A percentile compares a stretch with the other conserved stretches of the same genome.
These are phyloP conservation scores for Hippopotamus amphibius DNA, from an alignment of 2,113 vertebrate species.

Conservation along the genomic window DNA sequence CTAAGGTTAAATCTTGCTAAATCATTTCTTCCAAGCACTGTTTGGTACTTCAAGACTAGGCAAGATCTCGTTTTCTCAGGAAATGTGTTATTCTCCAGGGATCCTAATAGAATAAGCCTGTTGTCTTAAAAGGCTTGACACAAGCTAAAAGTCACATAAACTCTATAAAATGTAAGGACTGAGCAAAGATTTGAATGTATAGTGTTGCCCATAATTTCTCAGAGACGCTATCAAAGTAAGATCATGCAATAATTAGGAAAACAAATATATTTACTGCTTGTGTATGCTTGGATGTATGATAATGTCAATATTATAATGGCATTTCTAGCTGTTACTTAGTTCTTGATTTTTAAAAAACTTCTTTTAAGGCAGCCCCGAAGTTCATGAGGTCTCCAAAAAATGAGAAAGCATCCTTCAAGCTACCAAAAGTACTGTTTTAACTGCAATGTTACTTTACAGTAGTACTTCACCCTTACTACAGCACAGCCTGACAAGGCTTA, in stretches of 20 bases:
- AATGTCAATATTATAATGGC: neutral
- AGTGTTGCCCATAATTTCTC: neutral
- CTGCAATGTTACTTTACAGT: constrained; percentile 13
- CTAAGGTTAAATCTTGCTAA: constrained; percentile 37
- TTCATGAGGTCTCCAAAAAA: constrained; percentile 5
- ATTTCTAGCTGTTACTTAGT: constrained; percentile 34
- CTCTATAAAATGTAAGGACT: neutral
- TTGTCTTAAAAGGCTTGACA: neutral
- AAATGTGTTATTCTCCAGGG: constrained; percentile 42
- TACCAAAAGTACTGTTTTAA: constrained; percentile 28
- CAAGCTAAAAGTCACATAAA: constrained; percentile 13
- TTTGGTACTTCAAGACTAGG: neutral
- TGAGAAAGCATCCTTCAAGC: neutral
- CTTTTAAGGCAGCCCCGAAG: constrained; percentile 19
- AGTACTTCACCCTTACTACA: constrained; percentile 18
- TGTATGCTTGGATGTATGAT: neutral
- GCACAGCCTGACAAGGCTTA: constrained; percentile 48
- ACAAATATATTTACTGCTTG: neutral
- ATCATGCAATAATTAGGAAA: neutral
- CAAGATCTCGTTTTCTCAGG: constrained; percentile 23
- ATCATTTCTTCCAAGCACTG: constrained; percentile 44
- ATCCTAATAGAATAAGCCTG: constrained; percentile 3
- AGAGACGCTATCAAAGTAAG: neutral
- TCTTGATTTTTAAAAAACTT: constrained; percentile 12
- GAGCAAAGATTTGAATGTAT: neutral